phyloP scores from a whole-genome alignment of 2,888 invertebrate genomes.

The Linnaemya vulpina region DNA sequence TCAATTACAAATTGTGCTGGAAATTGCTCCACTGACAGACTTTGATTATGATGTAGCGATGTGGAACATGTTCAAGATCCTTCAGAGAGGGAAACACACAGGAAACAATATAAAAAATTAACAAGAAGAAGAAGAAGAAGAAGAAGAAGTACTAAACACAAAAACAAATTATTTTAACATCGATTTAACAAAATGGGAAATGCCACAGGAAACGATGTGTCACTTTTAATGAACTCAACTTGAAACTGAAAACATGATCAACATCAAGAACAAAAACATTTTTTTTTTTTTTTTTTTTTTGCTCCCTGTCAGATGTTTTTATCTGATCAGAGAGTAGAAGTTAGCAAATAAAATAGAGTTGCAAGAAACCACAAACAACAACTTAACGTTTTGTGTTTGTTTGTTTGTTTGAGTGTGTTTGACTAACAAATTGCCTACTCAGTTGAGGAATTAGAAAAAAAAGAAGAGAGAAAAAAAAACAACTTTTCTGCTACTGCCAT shows the following conservation, averaged over 20 bases:
- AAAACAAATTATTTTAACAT: slow-evolving; percentile 61
- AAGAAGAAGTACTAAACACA: too few species aligned
- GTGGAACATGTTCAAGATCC: slow-evolving; percentile 43
- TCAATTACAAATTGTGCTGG: slow-evolving; percentile 48
- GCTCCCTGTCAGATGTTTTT: slow-evolving; percentile 11
- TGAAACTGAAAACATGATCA: slow-evolving; percentile 52
- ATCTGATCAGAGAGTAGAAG: slow-evolving; percentile 29
- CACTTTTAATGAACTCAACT: slow-evolving; percentile 72
- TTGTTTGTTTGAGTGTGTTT: slow-evolving; percentile 21
- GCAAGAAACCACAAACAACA: slow-evolving; percentile 5
- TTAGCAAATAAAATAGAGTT: background rate
- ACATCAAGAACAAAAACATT: slow-evolving; percentile 10
- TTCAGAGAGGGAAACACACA: background rate
- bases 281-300: background rate
- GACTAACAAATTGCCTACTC: slow-evolving; percentile 42
- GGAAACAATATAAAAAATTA: background rate
- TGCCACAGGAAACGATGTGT: slow-evolving; percentile 71
- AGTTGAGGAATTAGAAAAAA: slow-evolving; percentile 13
- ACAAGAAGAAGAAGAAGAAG: too few species aligned
- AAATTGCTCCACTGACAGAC: slow-evolving; percentile 57
- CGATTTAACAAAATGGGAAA: slow-evolving; percentile 54
- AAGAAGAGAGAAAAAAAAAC: slow-evolving; percentile 1
- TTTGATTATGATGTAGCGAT: slow-evolving; percentile 60
- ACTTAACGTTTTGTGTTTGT: background rate
- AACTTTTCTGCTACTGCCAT: slow-evolving; percentile 13